These are phyloP conservation scores for Alligator sinensis DNA, from an alignment of 2,113 vertebrate genomes.

Conservation along the genomic window DNA sequence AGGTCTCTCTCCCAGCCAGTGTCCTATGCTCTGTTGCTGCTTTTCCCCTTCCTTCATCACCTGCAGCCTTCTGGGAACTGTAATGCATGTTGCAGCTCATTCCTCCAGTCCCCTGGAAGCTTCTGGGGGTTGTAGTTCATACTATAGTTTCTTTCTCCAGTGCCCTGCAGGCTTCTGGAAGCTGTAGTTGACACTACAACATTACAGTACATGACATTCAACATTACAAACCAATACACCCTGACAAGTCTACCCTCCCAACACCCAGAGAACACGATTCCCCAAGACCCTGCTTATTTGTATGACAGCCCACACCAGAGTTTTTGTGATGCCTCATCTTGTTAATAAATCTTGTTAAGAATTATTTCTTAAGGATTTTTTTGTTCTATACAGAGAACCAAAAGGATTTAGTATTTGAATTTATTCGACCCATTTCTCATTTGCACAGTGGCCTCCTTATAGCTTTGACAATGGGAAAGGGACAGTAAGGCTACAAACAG, in stretches of 20 bases:
- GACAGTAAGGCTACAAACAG: not conserved
- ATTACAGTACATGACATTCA: too few relatives aligned
- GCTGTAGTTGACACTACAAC: too few relatives aligned
- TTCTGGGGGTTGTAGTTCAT: too few relatives aligned
- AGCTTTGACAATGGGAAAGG: not conserved
- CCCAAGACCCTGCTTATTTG: constrained; percentile 9
- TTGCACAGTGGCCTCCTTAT: not conserved
- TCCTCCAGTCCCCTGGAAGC: too few relatives aligned
- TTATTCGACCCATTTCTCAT: not conserved
- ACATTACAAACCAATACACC: too few relatives aligned
- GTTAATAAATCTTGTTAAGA: not conserved
- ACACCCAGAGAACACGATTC: constrained; percentile 4
- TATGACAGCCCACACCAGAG: not conserved
- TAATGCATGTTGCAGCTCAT: too few relatives aligned
- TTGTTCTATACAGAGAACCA: not conserved
- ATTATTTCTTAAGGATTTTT: not conserved
- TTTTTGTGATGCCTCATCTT: not conserved
- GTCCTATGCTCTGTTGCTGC: too few relatives aligned
- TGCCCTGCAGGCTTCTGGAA: too few relatives aligned
- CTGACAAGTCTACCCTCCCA: constrained; percentile 25
- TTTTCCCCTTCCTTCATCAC: too few relatives aligned
- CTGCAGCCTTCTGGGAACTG: too few relatives aligned
- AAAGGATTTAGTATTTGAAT: not conserved
- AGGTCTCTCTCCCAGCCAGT: too few relatives aligned
- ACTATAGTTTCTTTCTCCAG: too few relatives aligned